Evolutionary conservation across 2,797 vertebrate genomes (phyloP).

Genomic region (Oryzias dopingdopingensis): DNA sequence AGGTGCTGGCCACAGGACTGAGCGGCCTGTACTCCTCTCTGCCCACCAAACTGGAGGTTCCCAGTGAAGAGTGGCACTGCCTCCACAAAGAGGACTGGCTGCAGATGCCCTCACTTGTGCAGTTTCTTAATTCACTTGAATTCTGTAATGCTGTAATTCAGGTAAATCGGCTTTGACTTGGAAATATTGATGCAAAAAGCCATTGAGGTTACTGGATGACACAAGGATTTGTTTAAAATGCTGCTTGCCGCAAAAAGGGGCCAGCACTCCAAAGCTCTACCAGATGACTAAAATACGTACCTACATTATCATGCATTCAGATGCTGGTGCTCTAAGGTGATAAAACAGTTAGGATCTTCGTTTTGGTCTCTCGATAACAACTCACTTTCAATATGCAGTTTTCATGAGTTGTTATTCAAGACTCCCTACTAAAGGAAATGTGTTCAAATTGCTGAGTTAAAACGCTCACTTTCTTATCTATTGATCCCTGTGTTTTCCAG

Average conservation of each 20-base stretch:
- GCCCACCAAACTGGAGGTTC: conserved; percentile 90
- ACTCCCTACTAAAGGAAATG: too few species aligned
- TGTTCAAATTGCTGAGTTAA: neutral
- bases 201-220: neutral
- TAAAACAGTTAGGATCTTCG: too few species aligned
- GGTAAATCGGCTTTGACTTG: conserved; percentile 69
- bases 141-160: conserved; percentile 98
- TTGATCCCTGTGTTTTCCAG: conserved; percentile 63
- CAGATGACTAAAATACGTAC: too few species aligned
- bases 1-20: conserved; percentile 96
- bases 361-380: too few species aligned
- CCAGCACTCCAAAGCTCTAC: too few species aligned
- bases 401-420: too few species aligned
- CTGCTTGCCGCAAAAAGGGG: too few species aligned
- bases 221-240: too few species aligned
- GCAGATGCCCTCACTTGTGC: conserved; percentile 87
- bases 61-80: conserved; percentile 92
- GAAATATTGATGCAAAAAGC: neutral
- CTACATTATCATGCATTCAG: too few species aligned
- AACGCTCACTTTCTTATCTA: conserved; percentile 14
- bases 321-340: too few species aligned
- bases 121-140: conserved; percentile 97
- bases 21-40: conserved; percentile 97
- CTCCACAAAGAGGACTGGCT: conserved; percentile 93
- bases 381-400: too few species aligned